These are phyloP conservation scores for Crossocerus cetratus DNA, from an alignment of 2,888 invertebrate genomes.

Conservation along the genomic window DNA sequence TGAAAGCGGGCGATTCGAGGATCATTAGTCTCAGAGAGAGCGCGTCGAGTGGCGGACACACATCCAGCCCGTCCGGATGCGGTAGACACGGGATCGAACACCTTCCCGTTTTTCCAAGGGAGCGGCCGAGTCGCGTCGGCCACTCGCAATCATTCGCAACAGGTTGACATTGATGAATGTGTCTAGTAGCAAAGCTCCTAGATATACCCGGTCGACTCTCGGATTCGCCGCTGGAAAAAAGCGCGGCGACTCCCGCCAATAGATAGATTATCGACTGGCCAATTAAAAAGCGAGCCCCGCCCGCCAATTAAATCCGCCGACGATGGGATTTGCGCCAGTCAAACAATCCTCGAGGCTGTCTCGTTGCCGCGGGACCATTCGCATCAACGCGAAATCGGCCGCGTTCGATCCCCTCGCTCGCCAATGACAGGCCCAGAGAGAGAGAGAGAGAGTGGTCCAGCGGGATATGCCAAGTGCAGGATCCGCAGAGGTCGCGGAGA, in stretches of 20 bases:
- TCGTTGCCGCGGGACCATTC: neutral
- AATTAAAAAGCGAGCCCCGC: no score
- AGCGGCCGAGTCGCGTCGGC: slow-evolving; percentile 8
- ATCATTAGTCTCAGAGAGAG: no score
- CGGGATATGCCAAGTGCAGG: neutral
- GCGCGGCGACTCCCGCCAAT: no score
- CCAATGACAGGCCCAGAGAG: neutral
- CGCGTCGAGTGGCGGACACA: no score
- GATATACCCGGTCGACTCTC: no score
- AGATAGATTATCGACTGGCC: no score
- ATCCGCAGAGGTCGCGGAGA: neutral
- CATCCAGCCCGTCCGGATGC: no score
- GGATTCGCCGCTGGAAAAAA: neutral
- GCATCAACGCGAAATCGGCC: neutral
- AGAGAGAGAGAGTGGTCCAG: neutral
- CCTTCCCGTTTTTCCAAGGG: neutral
- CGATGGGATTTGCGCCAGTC: neutral
- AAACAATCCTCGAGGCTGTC: neutral
- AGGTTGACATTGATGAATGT: slow-evolving; percentile 59
- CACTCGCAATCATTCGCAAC: slow-evolving; percentile 45
- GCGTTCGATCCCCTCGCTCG: no score
- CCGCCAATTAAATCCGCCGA: no score
- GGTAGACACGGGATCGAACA: no score
- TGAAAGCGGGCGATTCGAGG: no score
- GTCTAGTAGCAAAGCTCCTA: no score